A percentile compares a stretch with the other conserved stretches of the same genome.
These are phyloP conservation scores for Steatornis caripensis DNA, from an alignment of 2,113 vertebrate genomes.

Conservation along the genomic window DNA sequence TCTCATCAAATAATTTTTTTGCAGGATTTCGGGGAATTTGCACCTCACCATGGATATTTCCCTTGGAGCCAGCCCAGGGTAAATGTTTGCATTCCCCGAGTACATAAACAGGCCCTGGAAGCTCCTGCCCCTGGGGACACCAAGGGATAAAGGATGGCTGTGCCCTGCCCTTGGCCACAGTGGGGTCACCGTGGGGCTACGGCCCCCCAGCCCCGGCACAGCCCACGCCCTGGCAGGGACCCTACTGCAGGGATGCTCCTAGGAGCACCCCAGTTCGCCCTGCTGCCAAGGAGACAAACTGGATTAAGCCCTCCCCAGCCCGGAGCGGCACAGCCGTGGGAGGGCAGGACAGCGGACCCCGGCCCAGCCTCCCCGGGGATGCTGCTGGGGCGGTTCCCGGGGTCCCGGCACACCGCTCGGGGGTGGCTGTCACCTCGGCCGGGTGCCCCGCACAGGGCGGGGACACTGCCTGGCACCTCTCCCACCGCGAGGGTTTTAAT, in stretches of 20 bases:
- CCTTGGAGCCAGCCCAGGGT: conserved; percentile 30
- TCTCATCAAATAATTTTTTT: neutral
- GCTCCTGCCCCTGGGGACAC: neutral
- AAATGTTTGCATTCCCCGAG: neutral
- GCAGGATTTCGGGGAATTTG: neutral
- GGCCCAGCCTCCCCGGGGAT: neutral
- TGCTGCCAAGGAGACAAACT: neutral
- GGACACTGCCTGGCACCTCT: neutral
- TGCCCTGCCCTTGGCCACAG: neutral
- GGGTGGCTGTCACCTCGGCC: neutral
- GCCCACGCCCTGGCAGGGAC: neutral
- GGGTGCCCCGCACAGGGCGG: fast-evolving
- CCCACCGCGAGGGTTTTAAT: neutral
- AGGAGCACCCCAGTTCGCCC: neutral
- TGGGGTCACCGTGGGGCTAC: neutral
- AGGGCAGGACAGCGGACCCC: neutral
- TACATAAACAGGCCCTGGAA: neutral
- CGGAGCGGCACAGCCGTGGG: fast-evolving
- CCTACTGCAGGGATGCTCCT: neutral
- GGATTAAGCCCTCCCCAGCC: neutral
- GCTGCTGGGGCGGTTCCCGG: neutral
- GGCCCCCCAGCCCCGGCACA: neutral
- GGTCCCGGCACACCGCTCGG: neutral
- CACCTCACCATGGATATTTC: neutral
- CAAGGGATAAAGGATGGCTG: neutral